Base-by-base conservation (phyloP, 2,888 invertebrate species). In the Bhutanitis thaidina region DNA sequence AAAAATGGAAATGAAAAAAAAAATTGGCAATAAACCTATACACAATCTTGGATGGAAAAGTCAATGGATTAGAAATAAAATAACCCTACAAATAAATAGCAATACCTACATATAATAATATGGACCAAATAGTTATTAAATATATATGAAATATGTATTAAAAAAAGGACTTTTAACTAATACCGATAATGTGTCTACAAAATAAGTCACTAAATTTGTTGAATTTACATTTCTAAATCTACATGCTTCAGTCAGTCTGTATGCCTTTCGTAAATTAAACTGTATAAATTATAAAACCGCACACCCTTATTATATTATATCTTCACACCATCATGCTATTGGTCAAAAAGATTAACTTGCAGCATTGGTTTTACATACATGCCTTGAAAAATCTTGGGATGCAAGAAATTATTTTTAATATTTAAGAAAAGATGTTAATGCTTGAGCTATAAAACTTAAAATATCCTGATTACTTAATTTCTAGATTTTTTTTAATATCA, bases 241-340 rank as follows among this genome's bases (percentile, higher is more conserved):
- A 67, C 75, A 83, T 83, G 84, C 83, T 78, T 77, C 79, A 80
- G 83, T 83, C 83, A 82, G 83, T 79, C 78, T 59, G 55, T 60
- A 54, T 49, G 38, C 32, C n/a, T 41, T 37, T 15, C 14, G 4
- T 13, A 48, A 20, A 39, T 12, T 35, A 32, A 35, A 48, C 40
- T 16, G 40, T 57, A 51, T 56, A 55, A 53, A 61, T 15, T 13
- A 59, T 54, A 58, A 45, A 49, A 55, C 55, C 55, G 55, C 67
- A 70, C 66, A 68, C 70, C 56, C 59, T 60, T 62, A 60, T 62
- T 62, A 61, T 62, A 60, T 62, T 62, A 30, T 52, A 57, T 62
- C 61, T 61, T 59, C 62, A 62, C 62, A 59, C 55, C 58, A 57
- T 56, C 74, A 77, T 74, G 74, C 74, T 60, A 59, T 53, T 55